These are phyloP conservation scores for Triplophysa siluroides DNA, from an alignment of 2,113 vertebrate species.

Conservation along the genomic window DNA sequence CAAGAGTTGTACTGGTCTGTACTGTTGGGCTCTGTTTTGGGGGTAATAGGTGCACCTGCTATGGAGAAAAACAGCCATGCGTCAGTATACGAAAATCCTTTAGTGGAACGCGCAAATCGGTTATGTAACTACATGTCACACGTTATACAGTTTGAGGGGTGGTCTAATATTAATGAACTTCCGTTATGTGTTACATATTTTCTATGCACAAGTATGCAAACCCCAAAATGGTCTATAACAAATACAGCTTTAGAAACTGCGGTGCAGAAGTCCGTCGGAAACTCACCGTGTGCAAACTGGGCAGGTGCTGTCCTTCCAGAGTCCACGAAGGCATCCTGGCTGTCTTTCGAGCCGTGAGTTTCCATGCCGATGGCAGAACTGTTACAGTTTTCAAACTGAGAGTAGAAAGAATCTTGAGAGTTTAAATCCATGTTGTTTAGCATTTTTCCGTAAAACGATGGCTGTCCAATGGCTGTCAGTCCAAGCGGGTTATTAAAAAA, in stretches of 20 bases:
- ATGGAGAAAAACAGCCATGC: slow-evolving; percentile 64
- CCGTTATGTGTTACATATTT: background rate
- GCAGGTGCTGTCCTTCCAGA: slow-evolving; percentile 71
- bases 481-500: slow-evolving; percentile 57
- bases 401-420: slow-evolving; percentile 85
- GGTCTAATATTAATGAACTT: background rate
- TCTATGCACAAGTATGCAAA: background rate
- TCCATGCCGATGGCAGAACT: slow-evolving; percentile 74
- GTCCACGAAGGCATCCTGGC: slow-evolving; percentile 76
- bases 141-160: background rate
- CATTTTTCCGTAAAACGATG: slow-evolving; percentile 75
- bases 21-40: slow-evolving; percentile 80
- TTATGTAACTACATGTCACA: slow-evolving; percentile 24
- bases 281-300: slow-evolving; percentile 83
- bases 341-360: slow-evolving; percentile 67
- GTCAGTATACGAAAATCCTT: slow-evolving; percentile 47
- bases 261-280: slow-evolving; percentile 15
- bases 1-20: slow-evolving; percentile 83
- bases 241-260: background rate
- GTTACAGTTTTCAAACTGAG: slow-evolving; percentile 84
- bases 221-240: background rate
- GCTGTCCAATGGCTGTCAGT: slow-evolving; percentile 60
- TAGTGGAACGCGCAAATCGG: slow-evolving; percentile 38
- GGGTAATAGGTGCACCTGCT: slow-evolving; percentile 82
- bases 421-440: slow-evolving; percentile 92